Evolutionary conservation across 1,140 invertebrate species (phyloP), one percentile per base, ranked within the genome.

Genomic region (Drosophila tsacasi): DNA sequence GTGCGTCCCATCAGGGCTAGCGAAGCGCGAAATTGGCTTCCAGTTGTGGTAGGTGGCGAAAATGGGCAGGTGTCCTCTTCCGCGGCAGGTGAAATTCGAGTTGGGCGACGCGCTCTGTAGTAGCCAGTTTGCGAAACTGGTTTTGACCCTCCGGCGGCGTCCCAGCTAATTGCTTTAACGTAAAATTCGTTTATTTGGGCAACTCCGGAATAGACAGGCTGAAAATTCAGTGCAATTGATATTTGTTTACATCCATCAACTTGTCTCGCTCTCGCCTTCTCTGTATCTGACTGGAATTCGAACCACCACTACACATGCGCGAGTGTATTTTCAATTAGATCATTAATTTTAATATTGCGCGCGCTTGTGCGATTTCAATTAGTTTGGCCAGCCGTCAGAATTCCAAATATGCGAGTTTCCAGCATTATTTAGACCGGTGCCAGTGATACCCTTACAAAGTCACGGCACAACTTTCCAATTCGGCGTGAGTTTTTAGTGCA

Each of bases 1-100:
- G 39, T 65, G 57, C 30, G 60, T 82, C 63, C 64, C 74, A 76
- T 54, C 67, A 76, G 68, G 77, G 74, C 60, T 79, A 90, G 58
- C 84, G 81, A 90, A 84, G 78, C 85, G 86, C 84, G 64, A 84
- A 89, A 90, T 90, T 90, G 49, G 63, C 68, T 65, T 73, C 63
- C 61, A 65, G 46, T 80, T 62, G 55, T 59, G 66, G 39, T 52
- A 46, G 44, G 74, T 74, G 55, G 55, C 32, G 17, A 49, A 23
- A 44, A 32, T 42, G 58, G 40, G 64, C 65, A 61, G 42, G 63
- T 68, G 66, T 62, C 59, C 54, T 40, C 44, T 49, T 40, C 44
- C 25, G 40, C 61, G 60, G 77, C 83, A 85, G 87, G 79, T 81
- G 61, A 79, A 78, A 64, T 52, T 46, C 23, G 37, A 59, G 63